phyloP scores from a whole-genome alignment of 2,113 vertebrate genomes.

The Stigmatopora nigra region DNA sequence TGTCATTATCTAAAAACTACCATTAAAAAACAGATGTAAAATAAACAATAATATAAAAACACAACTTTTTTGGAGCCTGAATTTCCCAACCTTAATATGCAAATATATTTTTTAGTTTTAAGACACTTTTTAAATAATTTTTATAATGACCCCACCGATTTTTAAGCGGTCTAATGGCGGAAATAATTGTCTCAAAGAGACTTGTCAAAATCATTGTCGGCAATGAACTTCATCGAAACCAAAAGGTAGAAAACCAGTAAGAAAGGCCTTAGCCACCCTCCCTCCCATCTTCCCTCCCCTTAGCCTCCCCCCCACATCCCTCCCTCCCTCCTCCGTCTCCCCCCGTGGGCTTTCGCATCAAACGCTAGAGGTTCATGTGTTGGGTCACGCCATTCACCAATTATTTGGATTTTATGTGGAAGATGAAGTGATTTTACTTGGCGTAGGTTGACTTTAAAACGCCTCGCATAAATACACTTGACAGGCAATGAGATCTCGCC shows the following conservation, averaged over 20 bases:
- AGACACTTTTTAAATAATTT: no score
- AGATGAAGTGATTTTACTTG: conserved; percentile 69
- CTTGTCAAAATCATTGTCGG: conserved; percentile 56
- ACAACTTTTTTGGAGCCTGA: no score
- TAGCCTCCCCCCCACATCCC: background rate
- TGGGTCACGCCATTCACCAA: conserved; percentile 66
- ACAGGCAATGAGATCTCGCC: conserved; percentile 58
- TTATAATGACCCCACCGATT: no score
- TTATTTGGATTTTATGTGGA: conserved; percentile 71
- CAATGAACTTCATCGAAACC: conserved; percentile 45
- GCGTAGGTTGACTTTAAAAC: conserved; percentile 49
- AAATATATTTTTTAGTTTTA: no score
- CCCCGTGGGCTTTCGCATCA: conserved; percentile 61
- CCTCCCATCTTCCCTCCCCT: no score
- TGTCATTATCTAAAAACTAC: no score
- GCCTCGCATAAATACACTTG: conserved; percentile 52
- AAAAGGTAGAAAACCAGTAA: conserved; percentile 61
- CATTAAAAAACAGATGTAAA: no score
- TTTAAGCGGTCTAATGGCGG: conserved; percentile 56
- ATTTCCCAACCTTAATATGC: no score
- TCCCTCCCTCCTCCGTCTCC: conserved; percentile 25
- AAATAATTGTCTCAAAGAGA: conserved; percentile 69
- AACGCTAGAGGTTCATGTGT: conserved; percentile 58
- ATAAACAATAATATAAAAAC: no score
- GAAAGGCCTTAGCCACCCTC: background rate